A percentile compares a stretch with the other conserved stretches of the same genome.
Conservation (phyloP, 2,113 vertebrate genomes). For the Rhinopomastus cyanomelas region DNA sequence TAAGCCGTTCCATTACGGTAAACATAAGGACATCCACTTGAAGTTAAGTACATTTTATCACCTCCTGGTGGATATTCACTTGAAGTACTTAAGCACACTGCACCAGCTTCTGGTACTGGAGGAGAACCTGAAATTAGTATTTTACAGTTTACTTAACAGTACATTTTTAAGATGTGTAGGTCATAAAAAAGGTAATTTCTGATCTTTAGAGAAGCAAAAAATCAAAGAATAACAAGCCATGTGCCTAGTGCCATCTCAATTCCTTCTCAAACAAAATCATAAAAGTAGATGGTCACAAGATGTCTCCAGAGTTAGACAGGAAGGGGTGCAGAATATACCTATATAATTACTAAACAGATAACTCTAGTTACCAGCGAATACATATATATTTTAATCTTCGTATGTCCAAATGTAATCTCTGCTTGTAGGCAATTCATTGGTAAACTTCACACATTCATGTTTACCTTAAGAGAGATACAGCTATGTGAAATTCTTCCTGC, state of each 20-base stretch:
- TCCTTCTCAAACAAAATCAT: not conserved
- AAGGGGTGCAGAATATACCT: not conserved
- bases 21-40: slow-evolving; percentile 84
- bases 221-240: not conserved
- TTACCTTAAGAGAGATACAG: not conserved
- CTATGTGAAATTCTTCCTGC: too few species aligned
- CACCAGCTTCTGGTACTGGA: slow-evolving; percentile 73
- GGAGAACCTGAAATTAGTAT: slow-evolving; percentile 63
- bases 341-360: not conserved
- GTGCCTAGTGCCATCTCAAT: not conserved
- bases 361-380: not conserved
- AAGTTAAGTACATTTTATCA: slow-evolving; percentile 75
- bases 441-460: not conserved
- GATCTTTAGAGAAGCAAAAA: not conserved
- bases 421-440: not conserved
- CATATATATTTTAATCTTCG: not conserved
- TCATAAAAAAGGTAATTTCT: not conserved
- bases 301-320: not conserved
- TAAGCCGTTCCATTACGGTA: slow-evolving; percentile 89
- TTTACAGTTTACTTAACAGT: not conserved
- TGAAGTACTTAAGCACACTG: slow-evolving; percentile 79
- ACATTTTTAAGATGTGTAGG: not conserved
- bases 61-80: slow-evolving; percentile 75
- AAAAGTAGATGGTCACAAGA: not conserved
- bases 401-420: not conserved